phyloP scores from a whole-genome alignment of 92 coral and sea anemone genomes.

The Porites lobata region DNA sequence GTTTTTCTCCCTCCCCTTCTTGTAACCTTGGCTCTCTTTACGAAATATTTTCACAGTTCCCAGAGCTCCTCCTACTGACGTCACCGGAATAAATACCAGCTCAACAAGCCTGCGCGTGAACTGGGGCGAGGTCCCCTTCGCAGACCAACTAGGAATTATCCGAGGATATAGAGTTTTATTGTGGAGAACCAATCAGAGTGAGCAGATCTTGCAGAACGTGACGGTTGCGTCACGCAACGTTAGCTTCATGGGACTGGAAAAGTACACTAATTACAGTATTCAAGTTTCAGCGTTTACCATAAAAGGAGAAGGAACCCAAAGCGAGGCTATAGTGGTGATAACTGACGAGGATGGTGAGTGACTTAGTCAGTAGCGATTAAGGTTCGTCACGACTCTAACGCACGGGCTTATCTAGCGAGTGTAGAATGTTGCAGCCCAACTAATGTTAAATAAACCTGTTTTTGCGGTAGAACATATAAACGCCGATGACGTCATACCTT shows the following conservation, averaged over 20 bases:
- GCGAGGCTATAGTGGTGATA: too few species aligned
- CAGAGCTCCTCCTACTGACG: conserved; percentile 68
- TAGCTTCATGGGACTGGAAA: conserved; percentile 54
- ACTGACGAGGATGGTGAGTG: too few species aligned
- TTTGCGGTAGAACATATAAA: too few species aligned
- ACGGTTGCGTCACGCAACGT: conserved; percentile 30
- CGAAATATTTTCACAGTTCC: conserved; percentile 63
- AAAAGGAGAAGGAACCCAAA: too few species aligned
- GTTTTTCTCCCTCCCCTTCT: not conserved
- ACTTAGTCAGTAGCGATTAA: too few species aligned
- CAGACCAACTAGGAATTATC: conserved; percentile 72
- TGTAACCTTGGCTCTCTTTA: too few species aligned
- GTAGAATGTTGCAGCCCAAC: too few species aligned
- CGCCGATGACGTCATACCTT: too few species aligned
- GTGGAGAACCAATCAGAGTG: conserved; percentile 30
- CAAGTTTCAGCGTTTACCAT: too few species aligned
- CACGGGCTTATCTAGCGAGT: too few species aligned
- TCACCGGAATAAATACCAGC: conserved; percentile 67
- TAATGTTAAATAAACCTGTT: too few species aligned
- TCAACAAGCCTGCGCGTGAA: conserved; percentile 72
- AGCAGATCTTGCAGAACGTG: conserved; percentile 30
- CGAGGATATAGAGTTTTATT: conserved; percentile 70
- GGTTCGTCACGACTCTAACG: too few species aligned
- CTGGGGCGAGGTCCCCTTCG: conserved; percentile 82
- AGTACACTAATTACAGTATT: conserved; percentile 50